Conservation (phyloP, 2,888 invertebrate species). For the Tenthredo amoena region DNA sequence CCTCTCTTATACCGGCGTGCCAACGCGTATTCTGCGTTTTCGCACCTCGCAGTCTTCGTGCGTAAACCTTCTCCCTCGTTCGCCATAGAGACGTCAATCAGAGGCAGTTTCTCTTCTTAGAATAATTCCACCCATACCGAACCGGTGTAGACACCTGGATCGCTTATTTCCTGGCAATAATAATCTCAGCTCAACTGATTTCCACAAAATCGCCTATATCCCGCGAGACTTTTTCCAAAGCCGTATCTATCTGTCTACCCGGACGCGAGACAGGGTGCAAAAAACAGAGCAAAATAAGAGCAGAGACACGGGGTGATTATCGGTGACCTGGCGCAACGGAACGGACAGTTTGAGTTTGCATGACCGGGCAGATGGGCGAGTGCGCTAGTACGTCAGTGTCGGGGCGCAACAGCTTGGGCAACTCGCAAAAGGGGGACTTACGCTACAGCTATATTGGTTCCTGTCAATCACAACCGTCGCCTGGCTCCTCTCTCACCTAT, state of each 20-base stretch:
- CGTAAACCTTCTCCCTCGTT: conserved; percentile 14
- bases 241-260: not conserved
- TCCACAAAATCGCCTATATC: not conserved
- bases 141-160: conserved; percentile 15
- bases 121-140: not conserved
- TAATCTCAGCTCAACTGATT: not conserved
- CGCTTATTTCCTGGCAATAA: not conserved
- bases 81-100: conserved; percentile 43
- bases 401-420: conserved; percentile 78
- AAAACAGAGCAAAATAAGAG: conserved; percentile 30
- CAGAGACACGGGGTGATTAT: conserved; percentile 66
- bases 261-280: not conserved
- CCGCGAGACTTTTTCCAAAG: not conserved
- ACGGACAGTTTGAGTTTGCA: conserved; percentile 75
- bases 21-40: conserved; percentile 22
- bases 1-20: conserved; percentile 9
- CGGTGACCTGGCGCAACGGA: conserved; percentile 65
- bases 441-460: conserved; percentile 76
- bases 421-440: conserved; percentile 73
- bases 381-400: conserved; percentile 21
- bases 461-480: conserved; percentile 77
- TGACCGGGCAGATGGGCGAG: conserved; percentile 76
- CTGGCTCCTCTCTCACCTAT: conserved; percentile 56
- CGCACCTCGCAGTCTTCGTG: conserved; percentile 23
- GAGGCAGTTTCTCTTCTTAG: not conserved